Base-by-base conservation (phyloP, 2,888 invertebrate species). In the Hipparchia sbordonii region DNA sequence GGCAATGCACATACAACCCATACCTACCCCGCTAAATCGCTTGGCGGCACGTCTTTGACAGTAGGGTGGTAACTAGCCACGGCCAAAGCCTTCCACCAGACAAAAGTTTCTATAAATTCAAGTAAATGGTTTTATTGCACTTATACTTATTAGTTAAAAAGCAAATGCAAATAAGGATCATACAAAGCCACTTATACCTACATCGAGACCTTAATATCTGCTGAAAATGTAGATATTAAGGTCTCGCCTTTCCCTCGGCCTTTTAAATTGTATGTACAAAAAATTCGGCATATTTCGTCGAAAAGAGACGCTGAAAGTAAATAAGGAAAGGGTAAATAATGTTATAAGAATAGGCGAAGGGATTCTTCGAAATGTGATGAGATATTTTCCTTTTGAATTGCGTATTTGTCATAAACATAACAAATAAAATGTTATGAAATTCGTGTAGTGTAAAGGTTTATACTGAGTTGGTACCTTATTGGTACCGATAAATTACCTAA, bases 271-370 rank as follows among this genome's bases (percentile, higher is more conserved):
- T 61, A 45, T 6, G n/a, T 13, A 46, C 61, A 13, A 52, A 65
- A 12, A 1, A 63, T 63, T 33, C 52, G 33, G 12, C 51, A 51
- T 52, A 52, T 65, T 52, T 12, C 51, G 12, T 23, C 65, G 33
- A 52, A 65, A 65, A 63, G 9, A 63, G 10, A 52, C 10, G 4
- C 52, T 9, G 51, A 52, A 65, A 52, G 52, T 23, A 12, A 65
- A 65, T 23, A 33, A 65, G 12, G 65, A 52, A 63, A 65, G 52
- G 52, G 12, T 65, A 65, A 65, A 65, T 65, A 65, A 65, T 65
- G 65, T 65, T 52, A 12, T 12, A 33, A 65, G 52, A 33, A 65
- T 33, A 65, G 52, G 33, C 52, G 65, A 65, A 52, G 63, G 63
- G 65, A 65, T 52, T 33, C 12, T 12, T 51, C 10, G 65, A 65